These are phyloP conservation scores for Trachelus stipa DNA, from an alignment of 2,888 invertebrate species.

Conservation along the genomic window DNA sequence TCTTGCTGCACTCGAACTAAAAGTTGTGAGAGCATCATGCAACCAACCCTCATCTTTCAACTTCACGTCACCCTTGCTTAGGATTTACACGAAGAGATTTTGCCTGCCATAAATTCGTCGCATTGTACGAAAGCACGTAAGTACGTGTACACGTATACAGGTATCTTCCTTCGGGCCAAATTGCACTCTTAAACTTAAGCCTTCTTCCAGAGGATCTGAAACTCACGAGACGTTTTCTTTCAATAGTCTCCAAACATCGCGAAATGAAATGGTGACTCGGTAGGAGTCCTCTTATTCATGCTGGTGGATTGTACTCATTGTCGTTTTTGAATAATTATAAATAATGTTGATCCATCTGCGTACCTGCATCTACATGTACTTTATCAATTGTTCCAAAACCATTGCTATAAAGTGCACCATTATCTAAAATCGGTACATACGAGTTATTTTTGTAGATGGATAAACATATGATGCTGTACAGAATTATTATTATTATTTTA, in stretches of 20 bases:
- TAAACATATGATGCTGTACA: neutral
- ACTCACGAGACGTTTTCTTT: neutral
- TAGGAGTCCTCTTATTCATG: neutral
- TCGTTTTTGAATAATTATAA: neutral
- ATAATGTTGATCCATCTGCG: neutral
- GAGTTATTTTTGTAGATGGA: neutral
- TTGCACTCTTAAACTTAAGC: constrained; percentile 38
- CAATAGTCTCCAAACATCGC: constrained; percentile 3
- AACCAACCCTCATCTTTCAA: neutral
- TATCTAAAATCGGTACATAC: neutral
- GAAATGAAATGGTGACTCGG: constrained; percentile 5
- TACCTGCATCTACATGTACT: neutral
- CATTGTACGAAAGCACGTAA: constrained; percentile 26
- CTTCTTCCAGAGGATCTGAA: constrained; percentile 37
- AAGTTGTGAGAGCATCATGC: neutral
- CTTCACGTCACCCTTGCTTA: neutral
- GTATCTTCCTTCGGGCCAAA: constrained; percentile 36
- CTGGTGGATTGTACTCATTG: neutral
- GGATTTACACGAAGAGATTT: constrained; percentile 26
- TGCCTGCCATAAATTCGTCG: constrained; percentile 31
- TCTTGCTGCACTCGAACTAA: neutral
- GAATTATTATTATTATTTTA: too few species aligned
- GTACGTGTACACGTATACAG: constrained; percentile 9
- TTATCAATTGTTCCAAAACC: neutral
- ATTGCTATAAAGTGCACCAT: neutral